Evolutionary conservation across 2,113 vertebrate genomes (phyloP).

Genomic region (Apodemus speciosus): DNA sequence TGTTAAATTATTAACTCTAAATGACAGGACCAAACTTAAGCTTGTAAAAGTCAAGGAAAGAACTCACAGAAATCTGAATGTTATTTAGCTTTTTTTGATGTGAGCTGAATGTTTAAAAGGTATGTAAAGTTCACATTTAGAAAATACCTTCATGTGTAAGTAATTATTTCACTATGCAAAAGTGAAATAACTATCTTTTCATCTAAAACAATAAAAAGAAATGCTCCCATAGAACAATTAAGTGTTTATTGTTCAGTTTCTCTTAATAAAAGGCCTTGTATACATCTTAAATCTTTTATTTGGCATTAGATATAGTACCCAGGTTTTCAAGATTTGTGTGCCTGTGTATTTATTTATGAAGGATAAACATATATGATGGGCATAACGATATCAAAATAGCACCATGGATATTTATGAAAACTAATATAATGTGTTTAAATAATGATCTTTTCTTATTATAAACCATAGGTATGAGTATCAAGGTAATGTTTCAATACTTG

Average conservation of each 20-base stretch:
- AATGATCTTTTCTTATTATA: conserved; percentile 76
- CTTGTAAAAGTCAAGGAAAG: conserved; percentile 75
- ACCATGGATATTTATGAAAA: conserved; percentile 69
- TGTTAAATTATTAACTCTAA: conserved; percentile 86
- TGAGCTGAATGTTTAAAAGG: conserved; percentile 62
- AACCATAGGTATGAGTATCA: conserved; percentile 65
- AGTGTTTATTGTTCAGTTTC: not conserved
- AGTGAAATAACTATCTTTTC: conserved; percentile 16
- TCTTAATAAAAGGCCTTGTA: not conserved
- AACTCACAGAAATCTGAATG: conserved; percentile 67
- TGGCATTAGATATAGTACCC: not conserved
- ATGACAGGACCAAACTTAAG: conserved; percentile 78
- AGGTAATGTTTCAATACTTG: conserved; percentile 76
- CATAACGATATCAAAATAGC: conserved; percentile 73
- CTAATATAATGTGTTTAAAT: conserved; percentile 75
- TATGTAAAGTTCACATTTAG: conserved; percentile 57
- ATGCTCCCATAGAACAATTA: not conserved
- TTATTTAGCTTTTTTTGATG: conserved; percentile 69
- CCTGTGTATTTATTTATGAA: not conserved
- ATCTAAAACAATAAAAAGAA: conserved; percentile 47
- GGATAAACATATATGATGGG: conserved; percentile 7
- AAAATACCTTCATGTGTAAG: conserved; percentile 5
- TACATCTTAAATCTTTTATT: conserved; percentile 39
- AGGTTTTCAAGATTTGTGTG: not conserved
- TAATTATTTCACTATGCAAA: conserved; percentile 59